These are phyloP conservation scores for Antheraea pernyi DNA, from an alignment of 1,140 invertebrate species.

Conservation along the genomic window DNA sequence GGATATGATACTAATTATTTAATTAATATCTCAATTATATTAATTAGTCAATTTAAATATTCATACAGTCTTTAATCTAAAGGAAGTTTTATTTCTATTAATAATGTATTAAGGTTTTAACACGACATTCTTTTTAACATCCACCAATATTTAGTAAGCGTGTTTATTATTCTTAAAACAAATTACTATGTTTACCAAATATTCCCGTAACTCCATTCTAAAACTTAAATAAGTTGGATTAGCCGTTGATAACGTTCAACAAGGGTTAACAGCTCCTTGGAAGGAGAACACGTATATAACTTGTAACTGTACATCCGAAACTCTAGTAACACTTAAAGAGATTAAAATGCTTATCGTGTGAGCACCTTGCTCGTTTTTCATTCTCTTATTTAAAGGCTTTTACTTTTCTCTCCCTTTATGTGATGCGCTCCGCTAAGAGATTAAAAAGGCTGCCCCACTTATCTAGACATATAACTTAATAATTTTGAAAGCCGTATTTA, in stretches of 20 bases:
- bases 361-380: conserved; percentile 65
- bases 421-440: conserved; percentile 59
- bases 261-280: not conserved
- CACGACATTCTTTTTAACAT: too few species aligned
- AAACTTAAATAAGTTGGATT: not conserved
- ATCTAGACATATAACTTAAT: conserved; percentile 13
- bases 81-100: too few species aligned
- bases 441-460: conserved; percentile 41
- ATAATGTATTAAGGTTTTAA: too few species aligned
- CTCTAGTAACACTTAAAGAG: conserved; percentile 64
- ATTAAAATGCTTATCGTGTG: conserved; percentile 71
- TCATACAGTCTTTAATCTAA: too few species aligned
- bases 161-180: not conserved
- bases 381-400: conserved; percentile 63
- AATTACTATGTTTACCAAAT: not conserved
- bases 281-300: not conserved
- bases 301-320: conserved; percentile 28
- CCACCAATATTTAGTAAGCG: not conserved
- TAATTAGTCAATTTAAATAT: too few species aligned
- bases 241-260: not conserved
- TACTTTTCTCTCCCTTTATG: conserved; percentile 58
- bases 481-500: not conserved
- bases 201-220: not conserved
- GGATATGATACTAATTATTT: too few species aligned
- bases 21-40: too few species aligned